phyloP scores from a whole-genome alignment of 1,140 invertebrate genomes.

The Thereuonema tuberculata region DNA sequence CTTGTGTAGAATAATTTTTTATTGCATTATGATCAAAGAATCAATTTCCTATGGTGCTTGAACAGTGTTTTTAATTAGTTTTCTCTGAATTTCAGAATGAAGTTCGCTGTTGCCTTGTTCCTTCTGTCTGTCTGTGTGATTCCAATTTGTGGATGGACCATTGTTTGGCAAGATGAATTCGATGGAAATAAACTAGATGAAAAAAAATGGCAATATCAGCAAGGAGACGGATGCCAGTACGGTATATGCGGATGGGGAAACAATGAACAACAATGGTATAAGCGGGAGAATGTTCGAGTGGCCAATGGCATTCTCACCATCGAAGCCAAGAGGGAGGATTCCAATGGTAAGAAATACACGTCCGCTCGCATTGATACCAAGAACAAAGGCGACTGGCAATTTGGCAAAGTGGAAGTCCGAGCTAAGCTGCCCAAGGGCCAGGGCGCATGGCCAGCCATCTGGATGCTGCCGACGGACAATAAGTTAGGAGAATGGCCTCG shows the following conservation, averaged over 20 bases:
- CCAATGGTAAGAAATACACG: conserved; percentile 5
- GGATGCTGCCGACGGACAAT: conserved; percentile 8
- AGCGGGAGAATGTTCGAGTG: background rate
- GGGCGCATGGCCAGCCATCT: conserved; percentile 16
- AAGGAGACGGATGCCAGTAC: conserved; percentile 2
- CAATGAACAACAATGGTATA: conserved; percentile 12
- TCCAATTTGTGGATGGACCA: conserved; percentile 8
- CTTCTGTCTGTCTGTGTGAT: too few relatives aligned
- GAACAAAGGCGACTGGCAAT: background rate
- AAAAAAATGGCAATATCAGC: conserved; percentile 13
- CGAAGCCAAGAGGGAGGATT: conserved; percentile 5
- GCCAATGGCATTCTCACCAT: conserved; percentile 2
- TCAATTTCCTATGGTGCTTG: too few relatives aligned
- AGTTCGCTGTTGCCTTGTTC: too few relatives aligned
- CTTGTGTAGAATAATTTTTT: too few relatives aligned
- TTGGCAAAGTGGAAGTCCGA: conserved; percentile 13
- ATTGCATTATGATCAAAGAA: too few relatives aligned
- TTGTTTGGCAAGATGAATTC: conserved; percentile 16
- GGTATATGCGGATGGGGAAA: conserved; percentile 10
- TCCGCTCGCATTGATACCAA: conserved; percentile 8
- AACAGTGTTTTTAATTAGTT: too few relatives aligned
- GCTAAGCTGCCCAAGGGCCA: conserved; percentile 12
- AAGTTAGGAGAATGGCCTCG: conserved; percentile 9
- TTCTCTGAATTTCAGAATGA: too few relatives aligned
- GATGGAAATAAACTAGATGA: conserved; percentile 2